Evolutionary conservation across 2,797 vertebrate species (phyloP).

Genomic region (Ctenopoma kingsleyae): DNA sequence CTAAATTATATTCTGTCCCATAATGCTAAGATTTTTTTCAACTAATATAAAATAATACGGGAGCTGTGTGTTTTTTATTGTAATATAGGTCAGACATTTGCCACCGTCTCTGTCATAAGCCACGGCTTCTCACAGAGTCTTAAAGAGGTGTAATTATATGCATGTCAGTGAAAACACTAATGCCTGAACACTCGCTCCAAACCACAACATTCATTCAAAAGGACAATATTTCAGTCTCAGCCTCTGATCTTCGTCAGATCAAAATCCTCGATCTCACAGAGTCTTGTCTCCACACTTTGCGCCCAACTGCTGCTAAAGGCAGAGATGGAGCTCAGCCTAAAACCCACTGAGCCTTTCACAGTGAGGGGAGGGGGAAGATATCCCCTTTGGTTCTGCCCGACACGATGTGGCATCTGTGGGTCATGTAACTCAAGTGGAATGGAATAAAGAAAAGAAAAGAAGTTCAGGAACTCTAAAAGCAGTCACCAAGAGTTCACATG

Average conservation of each 20-base stretch:
- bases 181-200: neutral
- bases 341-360: slow-evolving; percentile 35
- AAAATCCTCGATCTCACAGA: neutral
- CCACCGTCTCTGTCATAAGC: neutral
- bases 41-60: neutral
- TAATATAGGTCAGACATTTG: slow-evolving; percentile 46
- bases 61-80: slow-evolving; percentile 20
- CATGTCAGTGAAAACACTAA: neutral
- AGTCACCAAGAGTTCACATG: slow-evolving; percentile 69
- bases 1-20: neutral
- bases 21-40: rapidly evolving
- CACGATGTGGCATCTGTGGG: slow-evolving; percentile 67
- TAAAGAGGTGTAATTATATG: neutral
- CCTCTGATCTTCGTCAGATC: neutral
- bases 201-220: neutral
- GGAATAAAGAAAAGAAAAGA: slow-evolving; percentile 48
- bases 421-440: slow-evolving; percentile 69
- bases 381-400: slow-evolving; percentile 48
- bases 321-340: slow-evolving; percentile 42
- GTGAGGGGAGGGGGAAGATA: slow-evolving; percentile 32
- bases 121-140: neutral
- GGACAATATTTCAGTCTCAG: too few species aligned
- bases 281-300: slow-evolving; percentile 12
- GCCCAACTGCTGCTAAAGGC: slow-evolving; percentile 42
- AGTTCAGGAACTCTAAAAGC: slow-evolving; percentile 47